Evolutionary conservation across 2,113 vertebrate species (phyloP).

Genomic region (Sminthopsis crassicaudata): DNA sequence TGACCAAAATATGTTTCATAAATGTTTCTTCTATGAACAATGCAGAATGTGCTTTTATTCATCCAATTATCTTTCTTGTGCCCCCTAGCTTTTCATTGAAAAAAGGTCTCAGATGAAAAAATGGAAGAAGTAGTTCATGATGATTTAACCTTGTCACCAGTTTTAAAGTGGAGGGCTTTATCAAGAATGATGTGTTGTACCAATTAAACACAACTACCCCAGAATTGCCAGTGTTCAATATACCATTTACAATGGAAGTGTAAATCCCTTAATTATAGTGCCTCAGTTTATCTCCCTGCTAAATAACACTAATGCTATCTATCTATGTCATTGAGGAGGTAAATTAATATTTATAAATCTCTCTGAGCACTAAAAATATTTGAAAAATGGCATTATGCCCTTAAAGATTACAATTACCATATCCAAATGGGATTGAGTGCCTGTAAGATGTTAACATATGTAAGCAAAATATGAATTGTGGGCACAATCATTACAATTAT

Average conservation of each 20-base stretch:
- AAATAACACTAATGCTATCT: not conserved
- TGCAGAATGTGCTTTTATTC: not conserved
- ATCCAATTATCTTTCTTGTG: not conserved
- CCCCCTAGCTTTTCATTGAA: not conserved
- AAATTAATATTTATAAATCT: not conserved
- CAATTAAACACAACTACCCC: not conserved
- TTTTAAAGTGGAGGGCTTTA: not conserved
- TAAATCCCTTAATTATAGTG: not conserved
- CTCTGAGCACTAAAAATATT: conserved; percentile 37
- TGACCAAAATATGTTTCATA: not conserved
- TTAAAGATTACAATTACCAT: conserved; percentile 20
- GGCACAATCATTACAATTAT: conserved; percentile 42
- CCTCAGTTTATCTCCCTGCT: not conserved
- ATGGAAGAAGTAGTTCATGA: not conserved
- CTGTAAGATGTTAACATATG: conserved; percentile 2
- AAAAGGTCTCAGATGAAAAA: conserved; percentile 1
- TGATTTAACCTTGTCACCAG: not conserved
- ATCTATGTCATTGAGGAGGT: not conserved
- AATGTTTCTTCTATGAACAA: not conserved
- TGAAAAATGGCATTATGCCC: not conserved
- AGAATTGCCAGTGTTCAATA: not conserved
- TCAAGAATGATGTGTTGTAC: not conserved
- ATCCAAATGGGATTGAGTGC: conserved; percentile 19
- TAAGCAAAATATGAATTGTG: conserved; percentile 50
- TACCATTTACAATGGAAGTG: not conserved